Evolutionary conservation across 2,888 invertebrate genomes (phyloP).

Genomic region (Tetramorium bicarinatum): DNA sequence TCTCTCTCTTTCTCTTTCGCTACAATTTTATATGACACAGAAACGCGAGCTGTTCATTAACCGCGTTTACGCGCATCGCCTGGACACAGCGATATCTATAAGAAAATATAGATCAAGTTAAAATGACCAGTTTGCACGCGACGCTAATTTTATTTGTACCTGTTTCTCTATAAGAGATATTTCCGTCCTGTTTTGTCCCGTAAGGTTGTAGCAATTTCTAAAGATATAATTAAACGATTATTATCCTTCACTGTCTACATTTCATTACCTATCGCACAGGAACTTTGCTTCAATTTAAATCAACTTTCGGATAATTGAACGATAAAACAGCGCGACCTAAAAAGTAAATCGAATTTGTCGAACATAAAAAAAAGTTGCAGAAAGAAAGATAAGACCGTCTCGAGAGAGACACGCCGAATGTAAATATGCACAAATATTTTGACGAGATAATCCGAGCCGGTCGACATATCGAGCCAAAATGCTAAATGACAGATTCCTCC

Average conservation of each 20-base stretch:
- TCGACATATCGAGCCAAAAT: neutral
- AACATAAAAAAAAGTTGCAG: neutral
- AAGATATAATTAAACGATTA: neutral
- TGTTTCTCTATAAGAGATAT: neutral
- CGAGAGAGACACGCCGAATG: neutral
- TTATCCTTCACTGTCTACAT: neutral
- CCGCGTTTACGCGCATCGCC: slow-evolving; percentile 25
- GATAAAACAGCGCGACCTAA: neutral
- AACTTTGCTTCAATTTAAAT: neutral
- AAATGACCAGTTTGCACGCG: slow-evolving; percentile 33
- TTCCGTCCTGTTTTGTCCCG: neutral
- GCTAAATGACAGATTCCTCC: slow-evolving; percentile 13
- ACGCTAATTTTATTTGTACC: slow-evolving; percentile 33
- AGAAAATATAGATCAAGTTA: slow-evolving; percentile 37
- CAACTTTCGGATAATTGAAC: neutral
- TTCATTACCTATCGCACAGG: neutral
- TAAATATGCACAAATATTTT: neutral
- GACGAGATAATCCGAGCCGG: neutral
- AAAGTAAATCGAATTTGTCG: neutral
- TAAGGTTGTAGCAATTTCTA: neutral
- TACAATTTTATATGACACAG: slow-evolving; percentile 8
- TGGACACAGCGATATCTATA: slow-evolving; percentile 14
- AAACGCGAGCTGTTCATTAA: slow-evolving; percentile 45
- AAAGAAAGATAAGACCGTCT: neutral
- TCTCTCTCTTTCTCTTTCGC: slow-evolving; percentile 11